phyloP scores from a whole-genome alignment of 2,797 vertebrate genomes.

The Chloroceryle amazona region DNA sequence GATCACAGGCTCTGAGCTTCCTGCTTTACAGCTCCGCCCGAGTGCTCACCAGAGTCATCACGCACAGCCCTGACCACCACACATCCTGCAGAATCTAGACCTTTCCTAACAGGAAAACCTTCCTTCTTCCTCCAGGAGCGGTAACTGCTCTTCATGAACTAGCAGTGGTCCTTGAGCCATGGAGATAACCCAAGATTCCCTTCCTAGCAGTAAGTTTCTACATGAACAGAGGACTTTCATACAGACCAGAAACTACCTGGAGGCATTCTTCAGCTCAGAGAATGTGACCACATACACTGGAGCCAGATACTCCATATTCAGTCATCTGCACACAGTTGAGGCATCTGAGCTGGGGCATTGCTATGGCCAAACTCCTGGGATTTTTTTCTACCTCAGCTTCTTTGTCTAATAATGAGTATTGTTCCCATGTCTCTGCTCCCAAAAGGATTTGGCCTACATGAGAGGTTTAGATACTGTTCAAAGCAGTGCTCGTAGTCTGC shows the following conservation, averaged over 20 bases:
- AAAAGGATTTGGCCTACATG: neutral
- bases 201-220: neutral
- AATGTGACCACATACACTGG: neutral
- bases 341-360: neutral
- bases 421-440: neutral
- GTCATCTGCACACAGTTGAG: neutral
- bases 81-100: neutral
- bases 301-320: neutral
- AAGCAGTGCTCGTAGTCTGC: neutral
- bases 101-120: neutral
- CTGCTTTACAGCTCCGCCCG: neutral
- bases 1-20: neutral
- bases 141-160: neutral
- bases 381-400: neutral
- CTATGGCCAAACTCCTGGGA: neutral
- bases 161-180: neutral
- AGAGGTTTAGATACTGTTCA: neutral
- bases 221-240: neutral
- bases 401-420: neutral
- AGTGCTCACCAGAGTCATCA: neutral
- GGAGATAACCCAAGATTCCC: neutral
- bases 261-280: neutral
- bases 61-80: neutral
- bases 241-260: neutral
- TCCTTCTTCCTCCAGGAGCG: neutral